Evolutionary conservation across 1,140 invertebrate genomes (phyloP).

Genomic region (Leptopilina clavipes): DNA sequence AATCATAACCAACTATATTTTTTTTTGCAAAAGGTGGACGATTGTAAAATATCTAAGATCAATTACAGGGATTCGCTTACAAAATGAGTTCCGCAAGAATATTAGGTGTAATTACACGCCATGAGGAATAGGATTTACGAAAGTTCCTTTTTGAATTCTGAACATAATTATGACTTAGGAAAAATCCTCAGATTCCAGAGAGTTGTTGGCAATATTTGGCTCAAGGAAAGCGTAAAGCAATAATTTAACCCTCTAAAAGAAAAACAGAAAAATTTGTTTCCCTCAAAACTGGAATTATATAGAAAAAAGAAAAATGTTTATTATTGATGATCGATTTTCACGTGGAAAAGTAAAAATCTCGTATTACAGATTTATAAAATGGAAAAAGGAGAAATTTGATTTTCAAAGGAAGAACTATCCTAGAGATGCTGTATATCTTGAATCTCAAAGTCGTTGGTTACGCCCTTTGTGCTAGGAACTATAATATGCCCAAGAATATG

Average conservation of each 20-base stretch:
- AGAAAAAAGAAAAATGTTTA: too few species aligned
- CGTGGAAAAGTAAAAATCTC: too few species aligned
- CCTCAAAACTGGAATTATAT: too few species aligned
- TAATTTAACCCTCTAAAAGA: too few species aligned
- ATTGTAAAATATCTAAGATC: not conserved
- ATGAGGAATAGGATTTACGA: slow-evolving; percentile 8
- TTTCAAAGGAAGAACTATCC: not conserved
- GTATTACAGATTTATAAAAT: slow-evolving; percentile 9
- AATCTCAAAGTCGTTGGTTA: not conserved
- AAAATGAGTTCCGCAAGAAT: slow-evolving; percentile 22
- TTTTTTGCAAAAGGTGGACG: not conserved
- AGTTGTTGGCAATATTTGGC: not conserved
- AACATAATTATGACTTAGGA: not conserved
- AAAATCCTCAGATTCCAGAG: not conserved
- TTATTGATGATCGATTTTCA: not conserved
- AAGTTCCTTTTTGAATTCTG: not conserved
- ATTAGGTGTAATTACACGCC: not conserved
- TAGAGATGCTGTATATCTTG: not conserved
- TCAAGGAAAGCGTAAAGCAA: too few species aligned
- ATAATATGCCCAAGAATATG: slow-evolving; percentile 4
- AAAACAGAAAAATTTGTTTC: too few species aligned
- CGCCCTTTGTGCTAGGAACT: slow-evolving; percentile 14
- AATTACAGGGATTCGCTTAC: slow-evolving; percentile 2
- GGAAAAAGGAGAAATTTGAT: slow-evolving; percentile 1
- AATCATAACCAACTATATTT: too few species aligned